A percentile compares a stretch with the other conserved stretches of the same genome.
These are phyloP conservation scores for Sebastes glaucus DNA, from an alignment of 2,797 vertebrate genomes.

Conservation along the genomic window DNA sequence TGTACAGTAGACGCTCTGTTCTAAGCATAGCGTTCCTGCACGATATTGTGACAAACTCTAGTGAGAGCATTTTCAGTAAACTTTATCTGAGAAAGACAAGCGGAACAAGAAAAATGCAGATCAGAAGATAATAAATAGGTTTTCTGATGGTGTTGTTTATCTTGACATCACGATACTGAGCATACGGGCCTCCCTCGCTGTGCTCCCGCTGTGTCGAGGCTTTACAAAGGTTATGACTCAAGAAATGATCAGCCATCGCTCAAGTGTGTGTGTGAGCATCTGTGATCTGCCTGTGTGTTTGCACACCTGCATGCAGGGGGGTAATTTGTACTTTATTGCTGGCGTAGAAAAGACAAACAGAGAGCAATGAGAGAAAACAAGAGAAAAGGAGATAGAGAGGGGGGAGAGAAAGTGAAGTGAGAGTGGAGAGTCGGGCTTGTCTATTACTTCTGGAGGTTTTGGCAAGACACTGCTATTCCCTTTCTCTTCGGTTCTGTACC, in stretches of 20 bases:
- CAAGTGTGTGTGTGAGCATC: neutral
- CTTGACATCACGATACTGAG: neutral
- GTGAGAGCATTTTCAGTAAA: constrained; percentile 1
- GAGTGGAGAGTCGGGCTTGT: constrained; percentile 34
- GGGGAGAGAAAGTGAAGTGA: constrained; percentile 4
- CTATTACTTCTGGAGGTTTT: constrained; percentile 65
- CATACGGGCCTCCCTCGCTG: neutral
- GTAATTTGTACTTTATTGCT: constrained; percentile 56
- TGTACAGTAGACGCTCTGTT: constrained; percentile 27
- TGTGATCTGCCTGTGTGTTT: constrained; percentile 16
- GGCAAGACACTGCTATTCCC: constrained; percentile 50
- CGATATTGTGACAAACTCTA: neutral
- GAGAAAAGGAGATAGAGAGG: neutral
- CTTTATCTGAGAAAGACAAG: constrained; percentile 1
- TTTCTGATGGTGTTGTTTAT: neutral
- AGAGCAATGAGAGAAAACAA: constrained; percentile 55
- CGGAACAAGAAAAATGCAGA: neutral
- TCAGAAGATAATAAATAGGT: neutral
- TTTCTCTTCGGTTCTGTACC: constrained; percentile 51
- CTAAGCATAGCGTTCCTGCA: neutral
- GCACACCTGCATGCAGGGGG: constrained; percentile 31
- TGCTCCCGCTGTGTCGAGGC: neutral
- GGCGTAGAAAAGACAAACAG: constrained; percentile 49
- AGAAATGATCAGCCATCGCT: neutral
- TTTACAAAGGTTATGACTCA: neutral